Conservation (phyloP, 2,113 vertebrate species). For the Erythrocercus mccallii region DNA sequence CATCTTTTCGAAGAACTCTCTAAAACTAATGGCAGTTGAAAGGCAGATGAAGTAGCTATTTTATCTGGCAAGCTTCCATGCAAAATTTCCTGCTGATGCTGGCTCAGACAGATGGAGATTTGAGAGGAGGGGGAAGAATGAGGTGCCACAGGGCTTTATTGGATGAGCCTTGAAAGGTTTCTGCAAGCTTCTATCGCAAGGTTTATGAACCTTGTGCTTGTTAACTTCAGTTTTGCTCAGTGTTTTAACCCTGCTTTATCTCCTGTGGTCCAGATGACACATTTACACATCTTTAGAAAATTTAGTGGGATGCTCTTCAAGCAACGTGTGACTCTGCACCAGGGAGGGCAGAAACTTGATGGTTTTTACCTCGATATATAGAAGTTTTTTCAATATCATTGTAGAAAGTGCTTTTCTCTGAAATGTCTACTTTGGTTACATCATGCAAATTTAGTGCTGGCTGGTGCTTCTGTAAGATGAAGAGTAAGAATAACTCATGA, state of each 20-base stretch:
- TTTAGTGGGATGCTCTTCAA: background rate
- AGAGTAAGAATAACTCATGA: conserved; percentile 35
- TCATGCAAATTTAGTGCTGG: conserved; percentile 31
- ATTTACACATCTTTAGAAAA: background rate
- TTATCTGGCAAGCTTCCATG: conserved; percentile 39
- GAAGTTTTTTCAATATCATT: background rate
- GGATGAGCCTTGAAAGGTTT: conserved; percentile 18
- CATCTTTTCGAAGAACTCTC: background rate
- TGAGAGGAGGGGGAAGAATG: background rate
- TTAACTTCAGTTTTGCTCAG: conserved; percentile 12
- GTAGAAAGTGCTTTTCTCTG: background rate
- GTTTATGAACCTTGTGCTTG: conserved; percentile 18
- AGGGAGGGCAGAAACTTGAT: background rate
- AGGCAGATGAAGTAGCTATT: conserved; percentile 50
- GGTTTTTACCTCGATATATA: background rate
- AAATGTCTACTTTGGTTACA: background rate
- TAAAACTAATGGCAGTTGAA: conserved; percentile 21
- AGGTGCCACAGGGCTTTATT: background rate
- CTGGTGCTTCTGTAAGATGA: background rate
- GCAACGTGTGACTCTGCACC: background rate
- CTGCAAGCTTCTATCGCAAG: background rate
- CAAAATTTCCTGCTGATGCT: conserved; percentile 41
- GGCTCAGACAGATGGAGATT: conserved; percentile 43
- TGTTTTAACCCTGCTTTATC: conserved; percentile 18
- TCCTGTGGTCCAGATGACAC: conserved; percentile 8